Evolutionary conservation across 2,888 invertebrate species (phyloP).

Genomic region (Drosophila lacicola): DNA sequence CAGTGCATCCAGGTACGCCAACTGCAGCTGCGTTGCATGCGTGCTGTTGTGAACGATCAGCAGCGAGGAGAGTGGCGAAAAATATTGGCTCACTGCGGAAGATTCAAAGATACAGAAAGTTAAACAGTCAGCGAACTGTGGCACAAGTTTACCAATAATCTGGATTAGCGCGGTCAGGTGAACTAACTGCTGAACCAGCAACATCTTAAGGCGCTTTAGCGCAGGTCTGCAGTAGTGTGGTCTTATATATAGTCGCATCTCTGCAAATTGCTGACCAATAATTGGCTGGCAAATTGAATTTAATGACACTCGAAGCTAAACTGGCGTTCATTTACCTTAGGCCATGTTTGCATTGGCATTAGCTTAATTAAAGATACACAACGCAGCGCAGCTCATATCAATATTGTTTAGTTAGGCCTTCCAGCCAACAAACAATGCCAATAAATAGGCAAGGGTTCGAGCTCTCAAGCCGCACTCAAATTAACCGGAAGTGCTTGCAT

Average conservation of each 20-base stretch:
- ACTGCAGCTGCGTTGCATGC: slow-evolving; percentile 43
- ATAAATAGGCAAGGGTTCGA: slow-evolving; percentile 34
- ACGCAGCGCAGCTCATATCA: slow-evolving; percentile 33
- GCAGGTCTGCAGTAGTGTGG: not conserved
- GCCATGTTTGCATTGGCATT: slow-evolving; percentile 63
- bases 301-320: slow-evolving; percentile 46
- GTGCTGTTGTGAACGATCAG: slow-evolving; percentile 77
- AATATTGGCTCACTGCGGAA: slow-evolving; percentile 75
- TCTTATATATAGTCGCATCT: slow-evolving; percentile 41
- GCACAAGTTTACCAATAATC: slow-evolving; percentile 56
- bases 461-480: slow-evolving; percentile 11
- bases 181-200: slow-evolving; percentile 40
- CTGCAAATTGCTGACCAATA: slow-evolving; percentile 43
- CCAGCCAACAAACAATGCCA: slow-evolving; percentile 40
- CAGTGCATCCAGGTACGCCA: slow-evolving; percentile 75
- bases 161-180: slow-evolving; percentile 64
- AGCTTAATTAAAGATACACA: slow-evolving; percentile 71
- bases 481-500: slow-evolving; percentile 20
- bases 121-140: not conserved
- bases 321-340: slow-evolving; percentile 34
- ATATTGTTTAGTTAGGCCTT: slow-evolving; percentile 52
- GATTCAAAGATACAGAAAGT: not conserved
- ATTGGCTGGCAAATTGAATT: slow-evolving; percentile 65
- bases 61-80: slow-evolving; percentile 73
- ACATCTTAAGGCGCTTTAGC: slow-evolving; percentile 48